Evolutionary conservation across 1,140 invertebrate genomes (phyloP).

Genomic region (Halictus rubicundus): DNA sequence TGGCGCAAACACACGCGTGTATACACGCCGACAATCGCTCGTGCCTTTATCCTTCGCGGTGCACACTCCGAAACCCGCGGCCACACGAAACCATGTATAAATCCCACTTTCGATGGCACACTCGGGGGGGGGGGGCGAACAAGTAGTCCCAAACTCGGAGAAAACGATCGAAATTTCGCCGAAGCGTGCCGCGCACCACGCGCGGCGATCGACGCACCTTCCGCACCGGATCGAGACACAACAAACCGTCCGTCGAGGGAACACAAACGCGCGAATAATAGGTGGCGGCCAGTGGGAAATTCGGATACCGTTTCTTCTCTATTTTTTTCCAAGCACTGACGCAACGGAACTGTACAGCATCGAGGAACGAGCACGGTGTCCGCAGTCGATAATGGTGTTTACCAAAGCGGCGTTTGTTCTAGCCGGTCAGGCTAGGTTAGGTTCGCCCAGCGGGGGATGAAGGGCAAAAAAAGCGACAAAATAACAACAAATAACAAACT

Average conservation of each 20-base stretch:
- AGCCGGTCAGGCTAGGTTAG: conserved; percentile 20
- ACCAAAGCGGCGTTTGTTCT: conserved; percentile 44
- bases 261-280: neutral
- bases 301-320: neutral
- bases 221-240: conserved; percentile 9
- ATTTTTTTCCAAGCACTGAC: neutral
- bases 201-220: conserved; percentile 1
- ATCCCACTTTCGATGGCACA: conserved; percentile 25
- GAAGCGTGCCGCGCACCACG: conserved; percentile 22
- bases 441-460: conserved; percentile 23
- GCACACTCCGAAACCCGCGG: neutral
- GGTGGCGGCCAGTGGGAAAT: too few relatives aligned
- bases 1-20: neutral
- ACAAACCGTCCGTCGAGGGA: neutral
- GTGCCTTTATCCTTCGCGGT: conserved; percentile 19
- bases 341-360: neutral
- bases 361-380: conserved; percentile 15
- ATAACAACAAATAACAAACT: conserved; percentile 8
- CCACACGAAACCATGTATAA: neutral
- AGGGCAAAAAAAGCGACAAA: conserved; percentile 31
- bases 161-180: neutral
- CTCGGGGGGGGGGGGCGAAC: neutral
- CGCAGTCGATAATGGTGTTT: conserved; percentile 46
- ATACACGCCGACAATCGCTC: conserved; percentile 13
- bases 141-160: neutral